Conservation (phyloP, 2,888 invertebrate species). For the Andrena camellia region DNA sequence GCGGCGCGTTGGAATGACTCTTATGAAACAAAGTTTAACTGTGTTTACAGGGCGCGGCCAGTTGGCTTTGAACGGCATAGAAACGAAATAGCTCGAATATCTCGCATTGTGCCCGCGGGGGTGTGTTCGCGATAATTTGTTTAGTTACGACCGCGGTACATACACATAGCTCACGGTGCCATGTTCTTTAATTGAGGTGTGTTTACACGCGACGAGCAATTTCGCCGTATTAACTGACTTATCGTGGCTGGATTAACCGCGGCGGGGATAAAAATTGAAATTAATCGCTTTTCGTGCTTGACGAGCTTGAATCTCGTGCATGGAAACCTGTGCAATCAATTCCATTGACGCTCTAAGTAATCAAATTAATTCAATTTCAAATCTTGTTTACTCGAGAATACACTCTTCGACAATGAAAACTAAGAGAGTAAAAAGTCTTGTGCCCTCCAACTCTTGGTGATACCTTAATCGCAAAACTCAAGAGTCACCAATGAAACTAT, state of each 20-base stretch:
- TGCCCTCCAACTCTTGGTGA: too few species aligned
- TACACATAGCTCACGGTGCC: conserved; percentile 51
- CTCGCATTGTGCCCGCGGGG: conserved; percentile 41
- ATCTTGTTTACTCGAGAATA: neutral
- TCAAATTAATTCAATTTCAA: neutral
- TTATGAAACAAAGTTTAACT: conserved; percentile 58
- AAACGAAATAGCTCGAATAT: conserved; percentile 64
- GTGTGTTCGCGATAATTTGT: conserved; percentile 65
- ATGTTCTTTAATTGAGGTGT: conserved; percentile 61
- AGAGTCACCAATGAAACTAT: too few species aligned
- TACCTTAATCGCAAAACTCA: too few species aligned
- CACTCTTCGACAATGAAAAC: neutral
- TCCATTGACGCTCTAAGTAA: neutral
- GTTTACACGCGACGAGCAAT: conserved; percentile 59
- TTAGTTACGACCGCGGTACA: conserved; percentile 38
- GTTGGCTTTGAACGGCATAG: conserved; percentile 48
- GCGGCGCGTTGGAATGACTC: conserved; percentile 42
- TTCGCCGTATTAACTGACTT: conserved; percentile 37
- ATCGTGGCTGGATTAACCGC: conserved; percentile 34
- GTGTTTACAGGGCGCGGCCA: conserved; percentile 67
- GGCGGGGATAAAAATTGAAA: conserved; percentile 32
- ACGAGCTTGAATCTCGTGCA: neutral
- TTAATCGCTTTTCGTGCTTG: conserved; percentile 23
- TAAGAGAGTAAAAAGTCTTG: neutral
- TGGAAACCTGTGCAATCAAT: neutral